Conservation (phyloP, 1,140 invertebrate species). For the Pseudomyrmex cubaensis region DNA sequence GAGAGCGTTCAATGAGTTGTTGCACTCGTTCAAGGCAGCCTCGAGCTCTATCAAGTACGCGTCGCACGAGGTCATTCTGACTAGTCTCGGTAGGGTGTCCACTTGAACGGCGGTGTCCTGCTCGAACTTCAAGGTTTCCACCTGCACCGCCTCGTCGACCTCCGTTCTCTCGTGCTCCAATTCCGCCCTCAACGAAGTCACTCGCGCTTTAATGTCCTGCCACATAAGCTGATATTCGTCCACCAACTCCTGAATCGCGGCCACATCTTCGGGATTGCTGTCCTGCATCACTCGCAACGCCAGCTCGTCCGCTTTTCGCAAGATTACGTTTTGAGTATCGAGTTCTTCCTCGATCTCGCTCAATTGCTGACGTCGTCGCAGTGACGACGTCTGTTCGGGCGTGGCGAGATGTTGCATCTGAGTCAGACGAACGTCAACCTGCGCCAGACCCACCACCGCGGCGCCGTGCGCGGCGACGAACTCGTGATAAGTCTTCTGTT, state of each 20-base stretch:
- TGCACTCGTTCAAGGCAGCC: slow-evolving; percentile 88
- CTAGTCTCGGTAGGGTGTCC: slow-evolving; percentile 88
- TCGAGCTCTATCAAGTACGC: slow-evolving; percentile 91
- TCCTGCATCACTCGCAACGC: slow-evolving; percentile 87
- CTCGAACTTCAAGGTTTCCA: slow-evolving; percentile 91
- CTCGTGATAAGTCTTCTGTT: slow-evolving; percentile 87
- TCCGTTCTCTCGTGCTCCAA: slow-evolving; percentile 83
- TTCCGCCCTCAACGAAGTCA: slow-evolving; percentile 84
- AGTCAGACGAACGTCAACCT: slow-evolving; percentile 89
- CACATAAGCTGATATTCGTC: slow-evolving; percentile 89
- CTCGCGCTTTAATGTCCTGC: slow-evolving; percentile 87
- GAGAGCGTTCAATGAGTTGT: slow-evolving; percentile 85
- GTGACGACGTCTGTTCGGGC: slow-evolving; percentile 81
- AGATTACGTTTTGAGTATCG: slow-evolving; percentile 83
- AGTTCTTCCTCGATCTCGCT: slow-evolving; percentile 87
- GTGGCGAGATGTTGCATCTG: slow-evolving; percentile 88
- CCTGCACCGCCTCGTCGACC: slow-evolving; percentile 88
- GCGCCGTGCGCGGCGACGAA: slow-evolving; percentile 90
- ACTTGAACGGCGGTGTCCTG: slow-evolving; percentile 92
- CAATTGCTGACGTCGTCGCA: slow-evolving; percentile 83
- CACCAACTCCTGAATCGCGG: slow-evolving; percentile 87
- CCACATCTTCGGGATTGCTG: slow-evolving; percentile 85
- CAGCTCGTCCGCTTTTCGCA: slow-evolving; percentile 87
- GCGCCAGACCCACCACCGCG: slow-evolving; percentile 88
- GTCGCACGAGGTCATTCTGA: slow-evolving; percentile 91